These are phyloP conservation scores for Ptilonorhynchus violaceus DNA, from an alignment of 2,113 vertebrate species.

Conservation along the genomic window DNA sequence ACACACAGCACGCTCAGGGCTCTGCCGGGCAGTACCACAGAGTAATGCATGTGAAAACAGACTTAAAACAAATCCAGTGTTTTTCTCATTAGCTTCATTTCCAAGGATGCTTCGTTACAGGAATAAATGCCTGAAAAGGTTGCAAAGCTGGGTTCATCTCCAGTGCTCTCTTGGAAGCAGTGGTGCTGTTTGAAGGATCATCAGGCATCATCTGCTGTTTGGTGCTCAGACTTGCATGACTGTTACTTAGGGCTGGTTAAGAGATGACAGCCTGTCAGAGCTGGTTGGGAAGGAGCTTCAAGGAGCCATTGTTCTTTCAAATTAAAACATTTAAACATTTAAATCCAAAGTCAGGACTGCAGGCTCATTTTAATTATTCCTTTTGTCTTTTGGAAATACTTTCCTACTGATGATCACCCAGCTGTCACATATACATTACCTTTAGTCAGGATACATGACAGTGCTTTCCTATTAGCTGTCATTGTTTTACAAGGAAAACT, in stretches of 20 bases:
- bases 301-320: constrained; percentile 75
- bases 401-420: constrained; percentile 52
- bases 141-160: background rate
- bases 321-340: constrained; percentile 79
- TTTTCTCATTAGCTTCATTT: background rate
- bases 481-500: constrained; percentile 34
- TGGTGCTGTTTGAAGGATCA: constrained; percentile 31
- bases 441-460: constrained; percentile 43
- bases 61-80: rapidly evolving
- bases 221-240: constrained; percentile 40
- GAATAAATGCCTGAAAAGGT: background rate
- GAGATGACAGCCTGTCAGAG: constrained; percentile 71
- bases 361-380: constrained; percentile 71
- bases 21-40: background rate
- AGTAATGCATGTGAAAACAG: rapidly evolving
- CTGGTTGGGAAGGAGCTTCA: constrained; percentile 48
- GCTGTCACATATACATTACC: constrained; percentile 69
- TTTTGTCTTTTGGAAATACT: constrained; percentile 70
- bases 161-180: background rate
- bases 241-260: constrained; percentile 36
- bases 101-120: background rate
- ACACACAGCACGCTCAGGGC: rapidly evolving
- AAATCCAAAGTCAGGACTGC: constrained; percentile 70
- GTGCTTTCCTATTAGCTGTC: constrained; percentile 63
- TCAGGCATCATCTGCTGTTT: constrained; percentile 41